Evolutionary conservation across 2,113 vertebrate species (phyloP), one percentile per base, ranked within the genome.

Genomic region (Nanger granti): DNA sequence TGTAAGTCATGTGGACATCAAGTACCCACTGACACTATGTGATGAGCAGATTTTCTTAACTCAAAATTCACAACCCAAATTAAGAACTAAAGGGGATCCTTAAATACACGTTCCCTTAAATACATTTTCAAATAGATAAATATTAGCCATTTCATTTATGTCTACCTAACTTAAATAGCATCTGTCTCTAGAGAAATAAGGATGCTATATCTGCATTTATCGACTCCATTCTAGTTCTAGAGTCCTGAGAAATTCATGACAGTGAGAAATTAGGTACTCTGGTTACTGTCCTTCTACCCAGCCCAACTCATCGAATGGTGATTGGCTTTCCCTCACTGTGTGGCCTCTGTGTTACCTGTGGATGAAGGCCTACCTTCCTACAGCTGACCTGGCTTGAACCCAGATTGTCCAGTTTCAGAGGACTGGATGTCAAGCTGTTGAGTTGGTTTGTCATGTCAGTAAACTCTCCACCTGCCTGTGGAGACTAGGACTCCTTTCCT

Each of bases 161-260:
- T 93, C 93, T 83, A 29, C 29, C 28, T 64, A 29, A 10, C 18
- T 91, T 76, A 87, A 64, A 28, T 47, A 64, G 34, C 12, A 14
- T 76, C 34, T 55, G 5, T 64, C 64, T 94, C 54, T 73, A 91
- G 64, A 93, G 89, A 93, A 86, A 37, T 55, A 41, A 92, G 14
- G 12, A 12, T 76, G n/a, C 31, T 60, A 12, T 86, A 10, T 29
- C 5, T 89, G 66, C 31, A 60, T 85, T 89, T 85, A 5, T 49
- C 7, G n/a, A 55, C 52, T 79, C 88, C 73, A 66, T 89, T 89
- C 18, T 80, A 52, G 86, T 94, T 92, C 93, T 91, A 93, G 57
- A 80, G 31, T 76, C 55, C 54, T 89, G 90, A 95, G 62, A 62
- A 82, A 86, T 89, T 34, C 12, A 88, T 80, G 41, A 62, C 18